Evolutionary conservation across 2,888 invertebrate species (phyloP).

Genomic region (Ametastegia equiseti): DNA sequence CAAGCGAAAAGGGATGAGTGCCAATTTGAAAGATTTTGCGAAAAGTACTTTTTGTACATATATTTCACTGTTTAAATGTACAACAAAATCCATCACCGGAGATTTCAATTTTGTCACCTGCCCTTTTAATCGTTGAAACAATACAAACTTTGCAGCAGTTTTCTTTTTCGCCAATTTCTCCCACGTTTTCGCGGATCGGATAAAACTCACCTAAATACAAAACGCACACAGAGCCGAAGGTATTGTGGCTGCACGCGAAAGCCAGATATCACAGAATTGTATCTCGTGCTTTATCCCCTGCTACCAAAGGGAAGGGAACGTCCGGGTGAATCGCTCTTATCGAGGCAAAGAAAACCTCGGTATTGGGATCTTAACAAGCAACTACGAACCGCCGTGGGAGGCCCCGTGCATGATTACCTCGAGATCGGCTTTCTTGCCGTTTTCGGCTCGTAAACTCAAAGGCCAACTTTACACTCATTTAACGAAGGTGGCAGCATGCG

Average conservation of each 20-base stretch:
- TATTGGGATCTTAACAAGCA: conserved; percentile 45
- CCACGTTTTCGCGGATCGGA: conserved; percentile 10
- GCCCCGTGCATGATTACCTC: conserved; percentile 20
- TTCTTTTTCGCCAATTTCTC: neutral
- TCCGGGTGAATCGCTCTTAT: conserved; percentile 18
- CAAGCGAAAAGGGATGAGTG: too few species aligned
- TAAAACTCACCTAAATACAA: conserved; percentile 11
- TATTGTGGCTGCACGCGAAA: conserved; percentile 31
- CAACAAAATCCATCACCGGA: too few species aligned
- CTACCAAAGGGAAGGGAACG: neutral
- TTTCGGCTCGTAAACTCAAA: conserved; percentile 30
- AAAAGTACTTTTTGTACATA: too few species aligned
- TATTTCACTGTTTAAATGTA: too few species aligned
- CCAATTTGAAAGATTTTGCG: too few species aligned
- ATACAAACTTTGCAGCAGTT: neutral
- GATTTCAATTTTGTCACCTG: too few species aligned
- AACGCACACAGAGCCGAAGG: neutral
- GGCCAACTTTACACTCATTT: conserved; percentile 47
- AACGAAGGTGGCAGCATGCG: conserved; percentile 63
- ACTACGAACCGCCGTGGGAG: conserved; percentile 32
- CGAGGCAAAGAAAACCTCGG: conserved; percentile 29
- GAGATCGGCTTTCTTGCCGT: conserved; percentile 29
- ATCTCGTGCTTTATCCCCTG: conserved; percentile 24
- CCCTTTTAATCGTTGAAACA: too few species aligned
- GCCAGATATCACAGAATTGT: conserved; percentile 34